Evolutionary conservation across 2,888 invertebrate species (phyloP), one percentile per base, ranked within the genome.

Genomic region (Parochlus steinenii): DNA sequence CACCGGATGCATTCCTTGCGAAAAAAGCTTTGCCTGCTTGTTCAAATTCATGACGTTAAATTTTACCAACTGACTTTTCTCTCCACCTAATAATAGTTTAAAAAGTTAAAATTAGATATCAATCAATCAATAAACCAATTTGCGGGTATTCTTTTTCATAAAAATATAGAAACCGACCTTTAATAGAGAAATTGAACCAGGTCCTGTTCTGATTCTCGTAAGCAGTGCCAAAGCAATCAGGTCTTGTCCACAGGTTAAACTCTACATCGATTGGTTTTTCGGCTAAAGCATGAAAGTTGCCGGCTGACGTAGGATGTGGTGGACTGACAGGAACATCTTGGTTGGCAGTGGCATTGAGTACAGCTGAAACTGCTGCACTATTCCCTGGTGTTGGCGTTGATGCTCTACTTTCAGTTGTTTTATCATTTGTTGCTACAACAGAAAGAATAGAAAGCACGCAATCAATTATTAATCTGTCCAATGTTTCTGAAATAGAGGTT

Each of bases 181-280:
- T 60, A 32, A 90, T 61, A 6, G 83, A 86, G 58, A 90, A 90
- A 56, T 85, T 78, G 60, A 90, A 90, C 90, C 90, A 90, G 2
- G 89, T 86, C 42, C 87, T 67, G 55, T 87, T 87, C 33, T 75
- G 78, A 65, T 87, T 89, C 56, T 87, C 82, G 65, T 71, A 86
- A 47, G 76, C 74, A 1, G 87, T 87, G 16, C 82, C 86, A 27
- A 68, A 73, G 60, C 87, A 87, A 56, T 90, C 90, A 0, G 85
- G 86, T 47, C 74, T 71, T 2, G 87, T 89, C 89, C 89, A 89
- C 31, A 89, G 57, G 54, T 87, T 85, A 52, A 83, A 86, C 58
- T 87, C 87, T 58, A 72, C 74, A 50, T 79, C 79, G 3, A 69
- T 69, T 27, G 61, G 55, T 45, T 74, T 11, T 58, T 32, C 31